phyloP scores from a whole-genome alignment of 2,797 vertebrate genomes.

The Clarias pachynema region DNA sequence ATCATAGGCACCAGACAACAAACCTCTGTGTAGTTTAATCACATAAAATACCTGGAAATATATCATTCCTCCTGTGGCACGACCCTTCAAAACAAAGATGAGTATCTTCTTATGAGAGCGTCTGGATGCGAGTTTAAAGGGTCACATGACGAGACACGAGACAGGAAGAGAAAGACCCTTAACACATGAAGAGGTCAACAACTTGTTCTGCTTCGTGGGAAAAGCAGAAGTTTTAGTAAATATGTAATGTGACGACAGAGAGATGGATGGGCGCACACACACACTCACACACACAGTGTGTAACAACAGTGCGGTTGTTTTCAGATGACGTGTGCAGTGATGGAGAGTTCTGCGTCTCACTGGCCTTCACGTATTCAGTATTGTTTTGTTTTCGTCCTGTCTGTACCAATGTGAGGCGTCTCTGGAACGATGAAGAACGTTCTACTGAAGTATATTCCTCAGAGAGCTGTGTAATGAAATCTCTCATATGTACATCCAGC shows the following conservation, averaged over 20 bases:
- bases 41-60: not conserved
- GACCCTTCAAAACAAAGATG: not conserved
- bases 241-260: too few relatives aligned
- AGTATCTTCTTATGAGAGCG: not conserved
- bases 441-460: too few relatives aligned
- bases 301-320: conserved; percentile 17
- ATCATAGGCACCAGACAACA: not conserved
- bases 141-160: not conserved
- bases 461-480: not conserved
- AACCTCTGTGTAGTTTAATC: not conserved
- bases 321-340: not conserved
- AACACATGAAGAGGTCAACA: not conserved
- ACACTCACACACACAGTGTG: not conserved
- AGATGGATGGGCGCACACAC: not conserved
- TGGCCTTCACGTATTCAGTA: not conserved
- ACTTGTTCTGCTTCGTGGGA: not conserved
- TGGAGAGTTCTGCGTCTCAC: not conserved
- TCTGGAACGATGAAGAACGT: not conserved
- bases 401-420: not conserved
- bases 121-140: not conserved
- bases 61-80: too few relatives aligned
- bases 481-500: not conserved
- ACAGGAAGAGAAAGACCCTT: not conserved
- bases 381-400: not conserved
- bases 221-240: not conserved